Base-by-base conservation (phyloP, 2,113 vertebrate species). In the Brevimyrus niger region DNA sequence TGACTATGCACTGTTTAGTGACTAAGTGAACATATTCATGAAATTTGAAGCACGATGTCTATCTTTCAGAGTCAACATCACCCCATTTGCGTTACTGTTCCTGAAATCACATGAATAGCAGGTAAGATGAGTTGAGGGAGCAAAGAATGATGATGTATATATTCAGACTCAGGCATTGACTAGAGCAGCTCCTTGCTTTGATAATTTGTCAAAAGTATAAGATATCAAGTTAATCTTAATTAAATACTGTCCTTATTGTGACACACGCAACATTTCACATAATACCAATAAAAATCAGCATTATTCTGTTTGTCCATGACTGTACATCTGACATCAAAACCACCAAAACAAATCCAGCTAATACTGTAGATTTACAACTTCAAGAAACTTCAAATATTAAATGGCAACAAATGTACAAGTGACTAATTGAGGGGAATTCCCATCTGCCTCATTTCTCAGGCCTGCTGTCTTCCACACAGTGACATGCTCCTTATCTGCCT, bases 31-130 rank as follows among this genome's bases (percentile, higher is more conserved):
- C 1, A 13, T 50, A 19, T 87, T 42, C 19, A 17, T 87, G 85
- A 87, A 88, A 19, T 19, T 8, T 88, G 65, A 50, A 46, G 15
- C 27, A 42, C 23, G 1, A 3, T 89, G 42, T 42, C 31, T 51
- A 17, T 53, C 4, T 55, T 83, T 82, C 69, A 31, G 48, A 82
- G 48, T 9, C 31, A 42, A 0, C 73, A 19, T 87, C 85, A 87
- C 48, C 23, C 21, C 73, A 17, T 1, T 53, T 83, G 88, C 21
- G 19, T 73, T 27, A 42, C 13, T 27, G 15, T 8, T 80, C 69
- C 69, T 88, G 88, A 88, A 76, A 55, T 76, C 48, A 42, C 31
- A 53, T 42, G 88, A 82, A 17, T 21, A 23, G 31, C 88, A 88
- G 69, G 88, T 89, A 89, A 55, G 73, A 23, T 35, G 27, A 7